Evolutionary conservation across 2,888 invertebrate species (phyloP).

Genomic region (Trachelus stipa): DNA sequence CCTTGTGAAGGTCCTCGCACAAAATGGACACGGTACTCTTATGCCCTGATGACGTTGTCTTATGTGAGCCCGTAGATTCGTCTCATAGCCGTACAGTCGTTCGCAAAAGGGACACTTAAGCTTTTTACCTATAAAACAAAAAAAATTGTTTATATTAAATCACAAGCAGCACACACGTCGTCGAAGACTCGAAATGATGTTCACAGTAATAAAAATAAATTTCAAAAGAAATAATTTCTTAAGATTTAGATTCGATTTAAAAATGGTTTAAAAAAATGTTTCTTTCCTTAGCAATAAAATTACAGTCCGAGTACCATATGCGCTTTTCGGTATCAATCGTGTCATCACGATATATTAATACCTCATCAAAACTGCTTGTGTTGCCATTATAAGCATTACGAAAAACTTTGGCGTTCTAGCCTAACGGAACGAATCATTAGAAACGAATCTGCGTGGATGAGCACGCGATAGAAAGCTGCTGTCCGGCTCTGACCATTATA

Average conservation of each 20-base stretch:
- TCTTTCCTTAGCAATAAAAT: background rate
- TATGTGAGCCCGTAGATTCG: conserved; percentile 91
- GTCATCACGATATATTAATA: background rate
- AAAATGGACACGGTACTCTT: conserved; percentile 91
- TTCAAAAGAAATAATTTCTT: no score
- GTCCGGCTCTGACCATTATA: background rate
- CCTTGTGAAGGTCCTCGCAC: conserved; percentile 89
- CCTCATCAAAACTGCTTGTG: background rate
- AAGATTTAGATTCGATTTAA: no score
- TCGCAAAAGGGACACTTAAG: conserved; percentile 94
- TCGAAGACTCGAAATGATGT: background rate
- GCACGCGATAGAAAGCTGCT: background rate
- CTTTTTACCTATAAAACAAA: conserved; percentile 80
- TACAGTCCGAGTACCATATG: background rate
- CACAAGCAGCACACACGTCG: background rate
- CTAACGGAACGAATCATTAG: background rate
- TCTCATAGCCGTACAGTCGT: conserved; percentile 92
- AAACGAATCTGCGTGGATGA: background rate
- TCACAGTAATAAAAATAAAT: conserved; percentile 1
- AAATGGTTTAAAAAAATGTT: no score
- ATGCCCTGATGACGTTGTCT: conserved; percentile 93
- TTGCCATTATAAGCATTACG: background rate
- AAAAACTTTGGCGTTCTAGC: background rate
- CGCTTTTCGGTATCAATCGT: background rate
- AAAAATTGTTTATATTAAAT: background rate